These are phyloP conservation scores for Aptenodytes forsteri DNA, from an alignment of 2,113 vertebrate genomes.

Conservation along the genomic window DNA sequence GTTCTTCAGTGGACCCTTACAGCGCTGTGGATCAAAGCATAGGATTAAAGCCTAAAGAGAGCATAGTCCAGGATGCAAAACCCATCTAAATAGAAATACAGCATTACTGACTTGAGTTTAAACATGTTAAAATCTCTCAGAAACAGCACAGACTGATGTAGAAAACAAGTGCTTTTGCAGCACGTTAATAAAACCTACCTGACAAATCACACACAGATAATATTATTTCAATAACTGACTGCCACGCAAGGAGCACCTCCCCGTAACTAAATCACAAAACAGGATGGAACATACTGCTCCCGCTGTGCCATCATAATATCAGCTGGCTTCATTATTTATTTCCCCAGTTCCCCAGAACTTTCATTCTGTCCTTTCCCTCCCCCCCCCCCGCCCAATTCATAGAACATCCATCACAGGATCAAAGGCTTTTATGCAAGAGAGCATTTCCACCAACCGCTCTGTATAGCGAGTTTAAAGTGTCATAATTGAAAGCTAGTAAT, in stretches of 20 bases:
- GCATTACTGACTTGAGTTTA: not conserved
- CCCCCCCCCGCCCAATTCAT: not conserved
- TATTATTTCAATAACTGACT: not conserved
- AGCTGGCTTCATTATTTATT: constrained; percentile 15
- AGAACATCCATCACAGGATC: not conserved
- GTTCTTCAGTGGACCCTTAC: not conserved
- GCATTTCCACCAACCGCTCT: not conserved
- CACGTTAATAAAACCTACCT: not conserved
- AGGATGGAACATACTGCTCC: not conserved
- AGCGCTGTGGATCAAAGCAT: not conserved
- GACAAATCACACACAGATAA: not conserved
- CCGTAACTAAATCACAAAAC: not conserved
- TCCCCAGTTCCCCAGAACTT: not conserved
- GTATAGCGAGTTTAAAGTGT: not conserved
- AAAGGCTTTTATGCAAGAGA: constrained; percentile 3
- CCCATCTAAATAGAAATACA: not conserved
- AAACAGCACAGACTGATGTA: not conserved
- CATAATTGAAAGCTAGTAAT: not conserved
- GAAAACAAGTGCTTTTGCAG: not conserved
- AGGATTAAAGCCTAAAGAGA: not conserved
- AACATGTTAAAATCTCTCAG: not conserved
- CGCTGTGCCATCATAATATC: not conserved
- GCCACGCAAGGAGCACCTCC: not conserved
- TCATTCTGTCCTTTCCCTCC: not conserved
- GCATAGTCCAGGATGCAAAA: not conserved